Evolutionary conservation across 2,888 invertebrate species (phyloP).

Genomic region (Morpho achilles): DNA sequence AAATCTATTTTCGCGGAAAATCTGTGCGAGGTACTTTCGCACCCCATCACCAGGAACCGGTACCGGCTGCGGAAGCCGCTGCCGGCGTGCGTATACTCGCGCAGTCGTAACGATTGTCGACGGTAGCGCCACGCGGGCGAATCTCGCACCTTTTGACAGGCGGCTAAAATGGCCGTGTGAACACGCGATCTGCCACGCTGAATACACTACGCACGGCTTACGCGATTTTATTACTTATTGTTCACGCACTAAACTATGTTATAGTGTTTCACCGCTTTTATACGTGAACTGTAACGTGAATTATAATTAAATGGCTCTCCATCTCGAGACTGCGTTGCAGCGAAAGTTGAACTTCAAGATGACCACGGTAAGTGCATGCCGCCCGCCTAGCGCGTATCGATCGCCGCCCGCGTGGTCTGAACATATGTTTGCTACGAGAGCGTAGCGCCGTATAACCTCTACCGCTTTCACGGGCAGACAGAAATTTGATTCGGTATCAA

Average conservation of each 20-base stretch:
- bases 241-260: constrained; percentile 58
- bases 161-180: constrained; percentile 75
- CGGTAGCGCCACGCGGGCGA: constrained; percentile 57
- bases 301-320: constrained; percentile 61
- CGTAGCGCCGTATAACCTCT: constrained; percentile 42
- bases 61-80: constrained; percentile 23
- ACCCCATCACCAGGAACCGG: constrained; percentile 27
- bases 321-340: constrained; percentile 74
- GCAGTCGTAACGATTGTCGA: constrained; percentile 65
- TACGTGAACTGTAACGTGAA: constrained; percentile 40
- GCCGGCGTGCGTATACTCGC: constrained; percentile 47
- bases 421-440: constrained; percentile 62
- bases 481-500: constrained; percentile 29
- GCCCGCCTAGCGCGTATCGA: constrained; percentile 58
- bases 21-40: constrained; percentile 38
- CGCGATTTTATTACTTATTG: constrained; percentile 60
- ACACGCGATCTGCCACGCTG: constrained; percentile 71
- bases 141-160: constrained; percentile 62
- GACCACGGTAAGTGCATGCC: constrained; percentile 75
- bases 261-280: constrained; percentile 55
- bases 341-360: constrained; percentile 77
- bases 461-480: constrained; percentile 32
- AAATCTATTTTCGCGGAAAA: constrained; percentile 63
- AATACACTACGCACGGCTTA: constrained; percentile 58
- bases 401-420: constrained; percentile 64